A percentile compares a stretch with the other conserved stretches of the same genome.
These are phyloP conservation scores for Amblyopsis rosae DNA, from an alignment of 2,113 vertebrate genomes.

Conservation along the genomic window DNA sequence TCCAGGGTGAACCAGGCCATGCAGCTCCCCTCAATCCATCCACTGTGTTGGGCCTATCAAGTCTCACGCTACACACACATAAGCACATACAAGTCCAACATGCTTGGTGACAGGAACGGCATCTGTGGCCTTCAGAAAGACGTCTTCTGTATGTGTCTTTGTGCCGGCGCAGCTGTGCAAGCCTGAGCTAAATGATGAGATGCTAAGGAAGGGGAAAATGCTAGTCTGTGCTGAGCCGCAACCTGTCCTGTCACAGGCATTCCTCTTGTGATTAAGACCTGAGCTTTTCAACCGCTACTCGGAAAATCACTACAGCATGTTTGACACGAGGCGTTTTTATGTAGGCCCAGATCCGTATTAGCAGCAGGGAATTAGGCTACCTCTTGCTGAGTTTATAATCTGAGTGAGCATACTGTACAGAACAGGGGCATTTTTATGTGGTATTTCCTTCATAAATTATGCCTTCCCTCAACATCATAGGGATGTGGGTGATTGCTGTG, in stretches of 20 bases:
- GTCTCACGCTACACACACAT: slow-evolving; percentile 28
- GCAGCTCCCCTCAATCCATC: slow-evolving; percentile 72
- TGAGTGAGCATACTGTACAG: not conserved
- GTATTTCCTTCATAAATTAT: not conserved
- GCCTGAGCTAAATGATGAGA: slow-evolving; percentile 51
- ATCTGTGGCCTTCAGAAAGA: slow-evolving; percentile 62
- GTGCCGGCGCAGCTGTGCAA: slow-evolving; percentile 66
- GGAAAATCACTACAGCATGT: slow-evolving; percentile 28
- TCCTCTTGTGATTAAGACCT: slow-evolving; percentile 1
- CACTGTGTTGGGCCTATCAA: slow-evolving; percentile 59
- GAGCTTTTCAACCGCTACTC: slow-evolving; percentile 18
- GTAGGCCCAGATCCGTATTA: not conserved
- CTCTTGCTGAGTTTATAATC: slow-evolving; percentile 15
- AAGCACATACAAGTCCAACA: not conserved
- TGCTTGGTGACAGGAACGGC: slow-evolving; percentile 60
- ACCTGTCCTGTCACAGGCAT: not conserved
- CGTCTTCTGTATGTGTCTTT: slow-evolving; percentile 61
- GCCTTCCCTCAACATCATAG: not conserved
- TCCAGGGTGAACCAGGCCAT: slow-evolving; percentile 72
- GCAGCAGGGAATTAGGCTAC: not conserved
- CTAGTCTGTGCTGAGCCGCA: not conserved
- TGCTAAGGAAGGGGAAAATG: slow-evolving; percentile 46
- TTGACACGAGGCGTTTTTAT: slow-evolving; percentile 23
- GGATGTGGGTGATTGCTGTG: slow-evolving; percentile 2
- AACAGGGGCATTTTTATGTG: slow-evolving; percentile 5